Percentiles rank a stretch among this genome's conserved stretches.
These are phyloP conservation scores for Oreochromis mossambicus DNA, from an alignment of 2,797 vertebrate species.

Conservation along the genomic window DNA sequence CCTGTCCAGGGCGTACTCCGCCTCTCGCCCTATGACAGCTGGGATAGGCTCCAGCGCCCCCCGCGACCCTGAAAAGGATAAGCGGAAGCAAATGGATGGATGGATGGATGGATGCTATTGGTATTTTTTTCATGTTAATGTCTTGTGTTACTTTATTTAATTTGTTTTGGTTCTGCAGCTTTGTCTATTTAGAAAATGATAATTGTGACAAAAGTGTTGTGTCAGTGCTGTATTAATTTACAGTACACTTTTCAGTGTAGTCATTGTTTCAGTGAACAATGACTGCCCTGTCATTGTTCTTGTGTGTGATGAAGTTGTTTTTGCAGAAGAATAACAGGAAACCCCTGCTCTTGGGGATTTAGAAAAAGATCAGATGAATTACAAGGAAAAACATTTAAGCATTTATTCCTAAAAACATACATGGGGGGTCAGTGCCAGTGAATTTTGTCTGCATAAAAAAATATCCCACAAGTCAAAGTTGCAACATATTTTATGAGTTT, in stretches of 20 bases:
- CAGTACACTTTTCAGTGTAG: not conserved
- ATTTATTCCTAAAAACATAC: not conserved
- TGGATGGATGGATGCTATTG: too few relatives aligned
- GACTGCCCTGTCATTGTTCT: not conserved
- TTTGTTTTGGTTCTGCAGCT: not conserved
- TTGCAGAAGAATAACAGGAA: slow-evolving; percentile 29
- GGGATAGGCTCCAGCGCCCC: too few relatives aligned
- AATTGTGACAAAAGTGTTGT: not conserved
- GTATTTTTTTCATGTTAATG: not conserved
- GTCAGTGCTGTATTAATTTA: not conserved
- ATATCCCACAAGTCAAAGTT: not conserved
- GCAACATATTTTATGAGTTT: slow-evolving; percentile 1
- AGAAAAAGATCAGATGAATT: not conserved
- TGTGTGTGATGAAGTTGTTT: slow-evolving; percentile 7
- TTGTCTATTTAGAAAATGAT: not conserved
- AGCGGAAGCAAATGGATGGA: too few relatives aligned
- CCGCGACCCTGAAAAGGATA: too few relatives aligned
- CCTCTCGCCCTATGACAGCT: too few relatives aligned
- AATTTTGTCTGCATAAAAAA: not conserved
- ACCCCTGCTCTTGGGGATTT: not conserved
- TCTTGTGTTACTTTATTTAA: not conserved
- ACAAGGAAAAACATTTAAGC: not conserved
- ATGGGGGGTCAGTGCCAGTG: not conserved
- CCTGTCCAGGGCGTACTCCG: too few relatives aligned
- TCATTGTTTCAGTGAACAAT: not conserved